phyloP scores from a whole-genome alignment of 2,797 vertebrate genomes.

The Furcifer pardalis region DNA sequence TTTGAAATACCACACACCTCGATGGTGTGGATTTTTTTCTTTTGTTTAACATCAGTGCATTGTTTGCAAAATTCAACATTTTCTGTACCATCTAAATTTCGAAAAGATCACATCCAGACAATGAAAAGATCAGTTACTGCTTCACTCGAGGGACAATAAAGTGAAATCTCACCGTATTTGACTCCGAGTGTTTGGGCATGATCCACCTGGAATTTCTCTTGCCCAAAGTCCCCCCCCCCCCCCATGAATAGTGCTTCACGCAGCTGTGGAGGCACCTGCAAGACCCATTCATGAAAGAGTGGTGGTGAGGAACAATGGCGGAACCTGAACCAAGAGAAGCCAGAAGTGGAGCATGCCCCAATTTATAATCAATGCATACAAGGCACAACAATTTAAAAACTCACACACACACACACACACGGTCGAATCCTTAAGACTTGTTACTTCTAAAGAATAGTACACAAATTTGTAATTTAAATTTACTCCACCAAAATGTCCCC shows the following conservation, averaged over 20 bases:
- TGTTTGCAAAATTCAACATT: slow-evolving; percentile 48
- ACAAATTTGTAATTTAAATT: slow-evolving; percentile 46
- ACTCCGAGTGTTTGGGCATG: slow-evolving; percentile 33
- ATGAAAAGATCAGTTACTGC: slow-evolving; percentile 71
- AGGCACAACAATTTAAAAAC: slow-evolving; percentile 62
- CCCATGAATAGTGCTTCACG: not conserved
- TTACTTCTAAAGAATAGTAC: slow-evolving; percentile 58
- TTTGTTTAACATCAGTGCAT: slow-evolving; percentile 59
- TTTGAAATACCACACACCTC: slow-evolving; percentile 38
- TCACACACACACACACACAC: slow-evolving; percentile 32
- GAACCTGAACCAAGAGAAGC: not conserved
- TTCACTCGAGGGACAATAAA: slow-evolving; percentile 55
- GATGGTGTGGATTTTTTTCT: not conserved
- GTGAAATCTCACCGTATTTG: slow-evolving; percentile 43
- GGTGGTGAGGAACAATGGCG: not conserved
- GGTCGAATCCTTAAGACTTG: slow-evolving; percentile 40
- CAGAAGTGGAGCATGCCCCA: not conserved
- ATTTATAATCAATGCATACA: slow-evolving; percentile 57
- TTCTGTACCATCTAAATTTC: slow-evolving; percentile 46
- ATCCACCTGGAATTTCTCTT: not conserved
- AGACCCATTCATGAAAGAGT: not conserved
- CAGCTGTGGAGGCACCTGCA: not conserved
- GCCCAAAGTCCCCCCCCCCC: not conserved
- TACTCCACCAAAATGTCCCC: slow-evolving; percentile 42
- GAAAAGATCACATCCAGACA: slow-evolving; percentile 67